Evolutionary conservation across 2,888 invertebrate species (phyloP).

Genomic region (Aricia artaxerxes): DNA sequence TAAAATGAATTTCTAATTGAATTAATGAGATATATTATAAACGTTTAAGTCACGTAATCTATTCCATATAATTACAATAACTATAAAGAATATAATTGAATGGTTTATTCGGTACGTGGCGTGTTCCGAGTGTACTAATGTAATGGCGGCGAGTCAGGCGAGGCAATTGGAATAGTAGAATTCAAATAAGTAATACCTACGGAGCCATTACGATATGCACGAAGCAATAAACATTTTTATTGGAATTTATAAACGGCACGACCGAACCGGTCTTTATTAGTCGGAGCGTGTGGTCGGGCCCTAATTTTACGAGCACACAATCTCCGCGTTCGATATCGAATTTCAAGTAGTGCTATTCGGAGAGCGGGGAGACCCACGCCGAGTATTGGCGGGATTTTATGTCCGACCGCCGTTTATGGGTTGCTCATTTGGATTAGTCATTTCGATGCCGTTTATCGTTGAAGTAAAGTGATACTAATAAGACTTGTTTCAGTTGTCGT

Average conservation of each 20-base stretch:
- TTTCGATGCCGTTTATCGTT: constrained; percentile 22
- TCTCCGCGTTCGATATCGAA: constrained; percentile 68
- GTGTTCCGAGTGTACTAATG: constrained; percentile 23
- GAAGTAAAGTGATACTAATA: constrained; percentile 21
- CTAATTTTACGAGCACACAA: constrained; percentile 73
- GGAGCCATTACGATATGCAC: constrained; percentile 25
- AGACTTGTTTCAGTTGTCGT: constrained; percentile 6
- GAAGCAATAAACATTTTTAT: constrained; percentile 31
- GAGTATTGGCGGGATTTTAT: constrained; percentile 71
- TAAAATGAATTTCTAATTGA: not conserved
- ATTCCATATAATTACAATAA: constrained; percentile 48
- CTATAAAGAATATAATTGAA: constrained; percentile 32
- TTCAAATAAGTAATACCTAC: constrained; percentile 29
- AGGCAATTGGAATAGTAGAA: constrained; percentile 25
- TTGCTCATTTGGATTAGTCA: constrained; percentile 14
- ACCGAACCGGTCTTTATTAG: constrained; percentile 38
- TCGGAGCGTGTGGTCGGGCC: constrained; percentile 48
- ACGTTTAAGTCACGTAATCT: constrained; percentile 17
- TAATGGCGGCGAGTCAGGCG: constrained; percentile 23
- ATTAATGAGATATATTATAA: constrained; percentile 4
- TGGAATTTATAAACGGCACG: constrained; percentile 30
- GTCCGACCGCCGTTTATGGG: constrained; percentile 43
- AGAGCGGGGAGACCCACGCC: constrained; percentile 63
- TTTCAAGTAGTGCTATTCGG: constrained; percentile 72
- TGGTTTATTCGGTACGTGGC: not conserved